phyloP scores from a whole-genome alignment of 2,113 vertebrate genomes.

The Sigmodon hispidus region DNA sequence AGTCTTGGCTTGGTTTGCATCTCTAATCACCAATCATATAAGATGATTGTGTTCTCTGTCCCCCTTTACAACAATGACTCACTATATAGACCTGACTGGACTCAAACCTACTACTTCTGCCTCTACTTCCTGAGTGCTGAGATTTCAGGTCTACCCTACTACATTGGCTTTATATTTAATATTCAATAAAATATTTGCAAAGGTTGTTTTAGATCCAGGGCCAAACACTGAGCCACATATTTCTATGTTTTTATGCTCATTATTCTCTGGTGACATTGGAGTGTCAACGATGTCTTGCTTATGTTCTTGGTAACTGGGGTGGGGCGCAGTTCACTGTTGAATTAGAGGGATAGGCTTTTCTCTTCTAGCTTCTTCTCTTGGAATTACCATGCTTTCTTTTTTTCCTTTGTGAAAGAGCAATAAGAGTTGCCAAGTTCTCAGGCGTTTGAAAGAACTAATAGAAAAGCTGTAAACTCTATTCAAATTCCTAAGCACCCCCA shows the following conservation, averaged over 20 bases:
- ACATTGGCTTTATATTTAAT: neutral
- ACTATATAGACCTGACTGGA: neutral
- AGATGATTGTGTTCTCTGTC: neutral
- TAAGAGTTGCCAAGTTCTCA: neutral
- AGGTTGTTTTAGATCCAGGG: neutral
- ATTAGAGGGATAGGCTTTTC: neutral
- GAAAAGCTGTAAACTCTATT: neutral
- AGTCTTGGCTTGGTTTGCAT: neutral
- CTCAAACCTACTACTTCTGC: neutral
- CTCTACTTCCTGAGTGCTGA: neutral
- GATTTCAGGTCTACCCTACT: neutral
- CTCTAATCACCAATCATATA: neutral
- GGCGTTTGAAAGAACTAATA: neutral
- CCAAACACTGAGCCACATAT: neutral
- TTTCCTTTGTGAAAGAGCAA: neutral
- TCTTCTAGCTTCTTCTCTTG: neutral
- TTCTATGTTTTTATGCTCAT: neutral
- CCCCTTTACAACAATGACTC: neutral
- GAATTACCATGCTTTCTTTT: neutral
- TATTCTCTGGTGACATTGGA: neutral
- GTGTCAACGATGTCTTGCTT: neutral
- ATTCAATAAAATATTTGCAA: conserved; percentile 44
- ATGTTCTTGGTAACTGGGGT: no score
- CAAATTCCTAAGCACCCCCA: neutral
- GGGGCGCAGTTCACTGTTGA: neutral